Evolutionary conservation across 2,113 vertebrate species (phyloP), one percentile per base, ranked within the genome.

Genomic region (Elaphurus davidianus): DNA sequence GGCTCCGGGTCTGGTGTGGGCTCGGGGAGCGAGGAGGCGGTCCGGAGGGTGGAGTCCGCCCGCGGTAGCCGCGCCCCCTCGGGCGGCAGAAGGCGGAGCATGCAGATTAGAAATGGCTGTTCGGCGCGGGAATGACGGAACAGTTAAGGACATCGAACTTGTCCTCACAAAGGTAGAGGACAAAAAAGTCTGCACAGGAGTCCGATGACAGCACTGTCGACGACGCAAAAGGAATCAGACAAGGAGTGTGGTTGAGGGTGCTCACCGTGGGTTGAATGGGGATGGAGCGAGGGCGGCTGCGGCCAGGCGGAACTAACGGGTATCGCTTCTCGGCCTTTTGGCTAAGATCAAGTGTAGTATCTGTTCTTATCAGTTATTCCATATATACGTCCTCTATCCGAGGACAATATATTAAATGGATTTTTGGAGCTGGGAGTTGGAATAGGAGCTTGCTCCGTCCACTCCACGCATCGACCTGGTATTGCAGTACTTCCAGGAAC

Each of bases 251-350:
- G 45, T 15, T 21, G 7, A 52, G 28, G 16, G 28, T 5, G 76
- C 76, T 52, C 78, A 81, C 78, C 78, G 78, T 81, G 78, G 5
- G 7, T 21, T 33, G 1, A 81, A 52, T 50, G 45, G 28, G 30
- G 28, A 3, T 81, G 78, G 15, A 33, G 78, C 28, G 45, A 81
- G 28, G 16, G 9, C 28, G 45, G 43, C 15, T 17, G 7, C 76
- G 43, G 76, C 74, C 74, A 28, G 74, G 40, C 1, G 0, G 43
- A 0, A 0, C 0, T 3, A 0, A 0, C 0, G 1, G n/a, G 64
- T 5, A 64, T 64, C 62, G 62, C 62, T 64, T 64, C 62, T 64
- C 62, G 62, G 62, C 62, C 62, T 64, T 64, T 64, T 64, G 62
- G 62, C 62, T 64, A 64, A 64, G 62, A 64, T 64, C 62, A 64